Conservation (phyloP, 2,797 vertebrate genomes). For the Ctenopoma multispine region DNA sequence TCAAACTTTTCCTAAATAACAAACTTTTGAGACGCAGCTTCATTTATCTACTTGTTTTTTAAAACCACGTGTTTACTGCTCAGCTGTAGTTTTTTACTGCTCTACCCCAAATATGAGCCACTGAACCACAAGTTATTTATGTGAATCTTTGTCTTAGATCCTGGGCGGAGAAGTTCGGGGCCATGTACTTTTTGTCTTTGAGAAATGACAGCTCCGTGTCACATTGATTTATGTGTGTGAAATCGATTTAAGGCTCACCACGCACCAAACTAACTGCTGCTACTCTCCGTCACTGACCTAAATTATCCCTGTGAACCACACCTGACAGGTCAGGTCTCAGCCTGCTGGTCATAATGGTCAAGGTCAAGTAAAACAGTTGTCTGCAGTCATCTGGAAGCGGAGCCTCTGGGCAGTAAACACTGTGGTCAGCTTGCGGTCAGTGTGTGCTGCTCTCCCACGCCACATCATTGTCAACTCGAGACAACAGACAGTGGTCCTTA, state of each 20-base stretch:
- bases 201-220: conserved; percentile 51
- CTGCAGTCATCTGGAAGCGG: conserved; percentile 68
- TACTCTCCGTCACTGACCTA: conserved; percentile 52
- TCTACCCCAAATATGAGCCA: conserved; percentile 34
- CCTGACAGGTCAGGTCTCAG: conserved; percentile 49
- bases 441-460: conserved; percentile 58
- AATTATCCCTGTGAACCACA: conserved; percentile 45
- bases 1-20: background rate
- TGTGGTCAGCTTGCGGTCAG: conserved; percentile 58
- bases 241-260: conserved; percentile 42
- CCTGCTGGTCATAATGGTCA: conserved; percentile 41
- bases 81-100: conserved; percentile 15
- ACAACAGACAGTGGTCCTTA: conserved; percentile 35
- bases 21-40: conserved; percentile 23
- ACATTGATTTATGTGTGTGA: conserved; percentile 50
- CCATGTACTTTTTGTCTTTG: conserved; percentile 57
- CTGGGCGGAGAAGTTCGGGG: conserved; percentile 29
- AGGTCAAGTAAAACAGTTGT: conserved; percentile 70
- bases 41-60: background rate
- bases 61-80: conserved; percentile 4
- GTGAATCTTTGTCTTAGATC: conserved; percentile 25
- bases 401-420: conserved; percentile 56
- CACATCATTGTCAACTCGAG: conserved; percentile 54
- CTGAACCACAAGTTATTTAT: conserved; percentile 24
- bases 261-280: conserved; percentile 36